Evolutionary conservation across 1,140 invertebrate genomes (phyloP).

Genomic region (Ericerus pela): DNA sequence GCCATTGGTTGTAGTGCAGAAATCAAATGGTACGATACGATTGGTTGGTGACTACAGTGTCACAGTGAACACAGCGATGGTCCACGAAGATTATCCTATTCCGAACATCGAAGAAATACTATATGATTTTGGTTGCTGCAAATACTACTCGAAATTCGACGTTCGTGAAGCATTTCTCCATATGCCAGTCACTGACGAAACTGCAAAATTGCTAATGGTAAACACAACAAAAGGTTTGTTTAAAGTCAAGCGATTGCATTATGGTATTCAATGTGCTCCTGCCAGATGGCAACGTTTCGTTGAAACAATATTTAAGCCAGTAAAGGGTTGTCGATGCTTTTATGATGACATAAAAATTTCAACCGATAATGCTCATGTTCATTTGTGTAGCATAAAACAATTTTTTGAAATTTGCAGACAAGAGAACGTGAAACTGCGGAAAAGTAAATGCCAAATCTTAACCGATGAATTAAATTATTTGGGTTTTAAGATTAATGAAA

Average conservation of each 20-base stretch:
- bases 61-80: constrained; percentile 28
- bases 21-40: constrained; percentile 32
- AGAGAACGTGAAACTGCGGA: not conserved
- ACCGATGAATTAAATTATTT: constrained; percentile 14
- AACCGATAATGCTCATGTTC: not conserved
- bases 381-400: constrained; percentile 2
- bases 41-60: constrained; percentile 36
- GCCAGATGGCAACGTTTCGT: constrained; percentile 26
- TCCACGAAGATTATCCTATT: constrained; percentile 16
- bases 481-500: constrained; percentile 15
- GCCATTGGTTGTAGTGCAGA: constrained; percentile 35
- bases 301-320: constrained; percentile 18
- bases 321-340: constrained; percentile 13
- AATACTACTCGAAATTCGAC: constrained; percentile 24
- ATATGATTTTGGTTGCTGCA: constrained; percentile 19
- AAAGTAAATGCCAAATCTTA: constrained; percentile 16
- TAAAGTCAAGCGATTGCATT: constrained; percentile 25
- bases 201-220: constrained; percentile 24
- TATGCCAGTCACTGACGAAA: constrained; percentile 24
- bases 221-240: constrained; percentile 26
- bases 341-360: constrained; percentile 18
- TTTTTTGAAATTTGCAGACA: constrained; percentile 13
- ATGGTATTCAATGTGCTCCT: constrained; percentile 25
- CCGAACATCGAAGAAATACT: constrained; percentile 19
- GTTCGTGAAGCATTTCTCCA: constrained; percentile 25